Base-by-base conservation (phyloP, 92 coral and sea anemone species). In the Meandrina meandrites region DNA sequence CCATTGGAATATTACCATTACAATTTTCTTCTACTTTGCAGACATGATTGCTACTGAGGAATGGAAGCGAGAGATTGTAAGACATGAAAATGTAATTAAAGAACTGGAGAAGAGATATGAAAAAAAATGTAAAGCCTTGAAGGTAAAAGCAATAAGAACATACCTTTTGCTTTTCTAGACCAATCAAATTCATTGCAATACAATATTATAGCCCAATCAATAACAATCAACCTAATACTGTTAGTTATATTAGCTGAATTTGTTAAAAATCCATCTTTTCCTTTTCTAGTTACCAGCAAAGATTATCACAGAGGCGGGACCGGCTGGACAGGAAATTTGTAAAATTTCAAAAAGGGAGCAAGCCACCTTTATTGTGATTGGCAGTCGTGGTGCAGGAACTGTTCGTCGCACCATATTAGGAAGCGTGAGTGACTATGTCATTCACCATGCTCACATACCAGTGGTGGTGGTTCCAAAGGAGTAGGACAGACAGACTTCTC, bases 31-130 rank as follows among this genome's bases (percentile, higher is more conserved):
- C 8, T 34, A 10, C 34, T 78, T 88, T 67, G 1, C 88, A 93
- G 98, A 92, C 84, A 94, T 91, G 79, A 83, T 88, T 0, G 94
- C 95, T 32, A 90, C 94, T 17, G 94, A 94, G 16, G 93, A 86
- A 71, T 94, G 98, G 98, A 86, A 80, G 48, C 87, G 36, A 30
- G 86, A 88, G 51, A 87, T 94, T 48, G 90, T 88, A 45, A 86
- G 88, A 82, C 98, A 92, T 36, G 90, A 94, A 47, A 71, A 83
- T 40, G 88, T 83, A 60, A 84, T 92, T 17, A 86, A 90, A 60
- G 84, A 60, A 9, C 53, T 94, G 62, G 84, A 86, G 66, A 88
- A 90, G 32, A 90, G 75, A 82, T 94, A 92, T 54, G 76, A 75
- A 34, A 42, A 81, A 30, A 86, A 83, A 45, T 92, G 94, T 28